Evolutionary conservation across 2,797 vertebrate species (phyloP), one percentile per base, ranked within the genome.

Genomic region (Bryconaethiops microstoma): DNA sequence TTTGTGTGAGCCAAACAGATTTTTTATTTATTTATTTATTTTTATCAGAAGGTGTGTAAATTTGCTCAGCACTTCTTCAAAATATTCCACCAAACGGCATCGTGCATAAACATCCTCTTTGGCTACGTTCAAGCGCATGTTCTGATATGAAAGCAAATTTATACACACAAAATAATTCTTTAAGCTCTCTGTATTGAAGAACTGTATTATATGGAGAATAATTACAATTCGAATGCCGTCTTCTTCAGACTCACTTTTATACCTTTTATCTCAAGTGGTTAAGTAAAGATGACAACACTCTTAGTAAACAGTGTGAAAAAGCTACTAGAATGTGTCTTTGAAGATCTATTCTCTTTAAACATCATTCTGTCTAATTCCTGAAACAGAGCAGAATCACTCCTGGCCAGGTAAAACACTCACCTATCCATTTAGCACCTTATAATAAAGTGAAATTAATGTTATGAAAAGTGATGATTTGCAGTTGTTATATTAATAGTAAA

Each of bases 61-160:
- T 50, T 70, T 69, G 68, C 23, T 70, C 48, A 70, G 21, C 23
- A 29, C 48, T 65, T 65, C 35, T 65, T 7, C 29, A 62, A 35
- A 39, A 64, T 16, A 39, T 64, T 39, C 62, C 1, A 16, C 60
- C 16, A 39, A 29, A 64, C n/a, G 25, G 12, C n/a, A 69, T 23
- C 19, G n/a, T 69, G 67, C 50, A 14, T 2, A 45, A 68, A 21
- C 67, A 52, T 65, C 21, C 68, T 5, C 12, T 54, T 35, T 16
- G 13, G 29, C 54, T 50, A 23, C 50, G 19, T 35, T 17, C 69
- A 17, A 35, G 13, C 29, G 45, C 17, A 12, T 17, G 45, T 35
- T 72, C 9, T 17, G 50, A 72, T 72, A 55, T 19, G 16, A 17
- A 54, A 54, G 35, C 0, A 72, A 54, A 72, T 1, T 29, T 13